Conservation (phyloP, 2,113 vertebrate genomes). For the Bubo bubo region DNA sequence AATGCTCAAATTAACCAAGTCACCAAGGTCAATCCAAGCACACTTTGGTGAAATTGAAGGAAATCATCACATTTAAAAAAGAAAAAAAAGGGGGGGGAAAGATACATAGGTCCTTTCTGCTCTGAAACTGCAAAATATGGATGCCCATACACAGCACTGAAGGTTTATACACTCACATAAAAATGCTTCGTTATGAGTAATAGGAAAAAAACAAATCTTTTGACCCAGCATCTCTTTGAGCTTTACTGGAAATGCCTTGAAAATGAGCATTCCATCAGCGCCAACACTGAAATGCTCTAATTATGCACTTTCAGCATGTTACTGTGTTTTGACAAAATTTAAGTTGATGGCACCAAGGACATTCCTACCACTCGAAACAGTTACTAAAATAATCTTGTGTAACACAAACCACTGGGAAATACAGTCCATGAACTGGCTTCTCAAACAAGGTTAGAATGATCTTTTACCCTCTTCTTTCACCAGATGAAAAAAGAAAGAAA, state of each 20-base stretch:
- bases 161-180: background rate
- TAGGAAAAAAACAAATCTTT: background rate
- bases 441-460: background rate
- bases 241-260: background rate
- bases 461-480: background rate
- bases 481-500: background rate
- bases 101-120: background rate
- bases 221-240: background rate
- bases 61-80: background rate
- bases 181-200: background rate
- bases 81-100: rapidly evolving
- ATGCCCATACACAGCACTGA: background rate
- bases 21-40: background rate
- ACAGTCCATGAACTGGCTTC: background rate
- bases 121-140: background rate
- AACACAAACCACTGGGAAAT: conserved; percentile 3
- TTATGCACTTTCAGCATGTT: background rate
- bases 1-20: background rate
- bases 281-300: background rate
- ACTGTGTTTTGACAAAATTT: background rate
- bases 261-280: background rate
- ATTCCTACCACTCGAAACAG: background rate
- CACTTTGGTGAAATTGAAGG: background rate
- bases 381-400: background rate
- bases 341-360: conserved; percentile 9